These are phyloP conservation scores for Dasypolia templi DNA, from an alignment of 2,888 invertebrate genomes.

Conservation along the genomic window DNA sequence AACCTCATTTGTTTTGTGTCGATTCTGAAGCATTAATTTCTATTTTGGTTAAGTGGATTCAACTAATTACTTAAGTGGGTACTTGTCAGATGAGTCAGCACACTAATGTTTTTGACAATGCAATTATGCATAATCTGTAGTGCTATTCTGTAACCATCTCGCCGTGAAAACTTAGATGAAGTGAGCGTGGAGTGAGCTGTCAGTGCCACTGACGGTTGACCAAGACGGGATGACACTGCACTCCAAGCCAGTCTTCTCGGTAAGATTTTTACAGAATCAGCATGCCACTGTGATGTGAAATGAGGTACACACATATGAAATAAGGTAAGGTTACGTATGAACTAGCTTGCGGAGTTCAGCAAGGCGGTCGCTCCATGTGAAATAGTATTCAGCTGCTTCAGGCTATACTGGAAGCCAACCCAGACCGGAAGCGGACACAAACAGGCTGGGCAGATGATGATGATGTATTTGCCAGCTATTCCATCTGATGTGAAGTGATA, in stretches of 20 bases:
- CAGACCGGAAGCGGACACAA: neutral
- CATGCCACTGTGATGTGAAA: too few species aligned
- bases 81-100: neutral
- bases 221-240: too few species aligned
- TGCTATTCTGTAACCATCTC: too few species aligned
- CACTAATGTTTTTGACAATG: neutral
- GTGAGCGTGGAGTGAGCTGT: too few species aligned
- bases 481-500: neutral
- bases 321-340: neutral
- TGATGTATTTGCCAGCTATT: neutral
- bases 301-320: neutral
- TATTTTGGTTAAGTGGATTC: slow-evolving; percentile 21
- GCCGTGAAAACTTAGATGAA: too few species aligned
- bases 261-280: too few species aligned
- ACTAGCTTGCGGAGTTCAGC: too few species aligned
- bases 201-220: too few species aligned
- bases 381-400: neutral
- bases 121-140: neutral
- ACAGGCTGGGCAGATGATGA: neutral
- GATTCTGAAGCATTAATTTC: slow-evolving; percentile 8
- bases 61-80: neutral
- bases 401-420: neutral
- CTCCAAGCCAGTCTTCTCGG: too few species aligned
- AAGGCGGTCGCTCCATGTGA: neutral
- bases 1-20: slow-evolving; percentile 21